Conservation (phyloP, 1,140 invertebrate species). For the Medauroidea extradentata region DNA sequence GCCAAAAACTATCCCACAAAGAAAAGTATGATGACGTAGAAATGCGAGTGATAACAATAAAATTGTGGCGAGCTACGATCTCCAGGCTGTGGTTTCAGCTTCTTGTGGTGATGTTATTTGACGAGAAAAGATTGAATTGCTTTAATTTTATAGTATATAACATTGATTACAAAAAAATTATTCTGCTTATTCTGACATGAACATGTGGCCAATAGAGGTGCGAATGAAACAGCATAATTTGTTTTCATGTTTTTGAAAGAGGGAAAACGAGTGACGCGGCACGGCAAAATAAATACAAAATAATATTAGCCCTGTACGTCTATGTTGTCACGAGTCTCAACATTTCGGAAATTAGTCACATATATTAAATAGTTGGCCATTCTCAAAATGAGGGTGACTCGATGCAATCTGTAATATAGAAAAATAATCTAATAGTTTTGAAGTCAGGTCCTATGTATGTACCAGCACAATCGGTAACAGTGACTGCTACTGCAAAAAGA, state of each 20-base stretch:
- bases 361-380: conserved; percentile 41
- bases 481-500: too few species aligned
- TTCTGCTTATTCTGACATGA: conserved; percentile 34
- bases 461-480: too few species aligned
- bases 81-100: conserved; percentile 32
- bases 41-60: too few species aligned
- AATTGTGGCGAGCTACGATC: conserved; percentile 14
- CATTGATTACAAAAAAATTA: conserved; percentile 26
- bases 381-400: conserved; percentile 43
- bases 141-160: conserved; percentile 37
- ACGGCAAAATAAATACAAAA: conserved; percentile 41
- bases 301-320: conserved; percentile 30
- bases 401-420: conserved; percentile 36
- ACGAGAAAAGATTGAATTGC: conserved; percentile 31
- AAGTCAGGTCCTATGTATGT: conserved; percentile 27
- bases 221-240: conserved; percentile 30
- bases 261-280: conserved; percentile 28
- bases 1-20: too few species aligned
- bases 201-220: conserved; percentile 29
- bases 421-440: conserved; percentile 26
- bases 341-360: conserved; percentile 36
- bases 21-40: too few species aligned
- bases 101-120: conserved; percentile 31
- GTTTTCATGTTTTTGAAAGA: conserved; percentile 20
- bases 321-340: conserved; percentile 22